Percentiles rank a stretch among this genome's conserved stretches.
Evolutionary conservation across 2,888 invertebrate species (phyloP).

Genomic region (Merodon equestris): DNA sequence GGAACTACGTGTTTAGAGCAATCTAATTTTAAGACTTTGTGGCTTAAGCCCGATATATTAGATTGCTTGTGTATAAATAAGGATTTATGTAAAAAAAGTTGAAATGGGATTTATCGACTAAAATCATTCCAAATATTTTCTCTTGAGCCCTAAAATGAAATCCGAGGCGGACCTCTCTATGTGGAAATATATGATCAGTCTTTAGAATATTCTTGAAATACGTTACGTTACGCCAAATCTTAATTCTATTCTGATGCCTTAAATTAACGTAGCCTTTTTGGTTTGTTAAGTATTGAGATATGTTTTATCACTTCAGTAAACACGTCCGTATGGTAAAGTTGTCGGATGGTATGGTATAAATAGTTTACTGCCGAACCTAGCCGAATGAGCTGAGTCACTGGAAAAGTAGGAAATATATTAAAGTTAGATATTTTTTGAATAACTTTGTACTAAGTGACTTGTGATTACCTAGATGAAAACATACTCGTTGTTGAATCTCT

Average conservation of each 20-base stretch:
- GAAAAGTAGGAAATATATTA: not conserved
- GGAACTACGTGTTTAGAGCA: too few species aligned
- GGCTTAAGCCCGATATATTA: too few species aligned
- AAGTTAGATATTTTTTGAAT: too few species aligned
- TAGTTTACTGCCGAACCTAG: constrained; percentile 76
- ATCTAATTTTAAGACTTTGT: too few species aligned
- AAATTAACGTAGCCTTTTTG: constrained; percentile 59
- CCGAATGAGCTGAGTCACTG: constrained; percentile 77
- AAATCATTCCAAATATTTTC: constrained; percentile 32
- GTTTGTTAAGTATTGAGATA: constrained; percentile 27
- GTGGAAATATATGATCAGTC: constrained; percentile 42
- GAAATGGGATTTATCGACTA: constrained; percentile 15
- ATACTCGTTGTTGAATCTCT: constrained; percentile 73
- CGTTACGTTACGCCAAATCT: not conserved
- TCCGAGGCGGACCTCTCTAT: not conserved
- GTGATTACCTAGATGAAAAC: constrained; percentile 76
- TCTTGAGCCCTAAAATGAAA: constrained; percentile 18
- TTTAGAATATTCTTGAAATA: constrained; percentile 35
- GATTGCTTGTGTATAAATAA: constrained; percentile 2
- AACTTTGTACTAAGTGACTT: too few species aligned
- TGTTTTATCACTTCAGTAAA: constrained; percentile 72
- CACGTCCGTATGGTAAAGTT: constrained; percentile 77
- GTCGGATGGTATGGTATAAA: constrained; percentile 77
- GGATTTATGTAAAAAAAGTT: constrained; percentile 44
- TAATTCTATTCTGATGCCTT: constrained; percentile 8